Base-by-base conservation (phyloP, 2,888 invertebrate species). In the Arctia plantaginis region DNA sequence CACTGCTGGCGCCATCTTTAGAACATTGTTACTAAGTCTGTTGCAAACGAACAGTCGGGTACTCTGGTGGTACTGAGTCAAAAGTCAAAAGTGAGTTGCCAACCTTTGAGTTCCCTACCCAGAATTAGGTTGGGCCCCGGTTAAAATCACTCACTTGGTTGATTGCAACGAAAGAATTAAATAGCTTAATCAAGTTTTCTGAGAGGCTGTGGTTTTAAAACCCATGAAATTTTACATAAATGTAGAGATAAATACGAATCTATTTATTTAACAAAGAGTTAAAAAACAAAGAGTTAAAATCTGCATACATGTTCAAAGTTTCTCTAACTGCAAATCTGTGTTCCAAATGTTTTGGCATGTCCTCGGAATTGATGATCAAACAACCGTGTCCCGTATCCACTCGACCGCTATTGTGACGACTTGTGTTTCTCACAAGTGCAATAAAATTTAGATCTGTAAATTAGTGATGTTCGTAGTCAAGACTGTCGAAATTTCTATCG, bases 331-430 rank as follows among this genome's bases (percentile, higher is more conserved):
- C 27, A 18, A 62, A 47, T 65, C 27, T 65, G 41, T 71, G 75
- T 64, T 12, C 44, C 69, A 55, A 73, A 80, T 77, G 72, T 81
- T 81, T 78, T 77, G 76, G 77, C 74, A 78, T 73, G 72, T 64
- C 62, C 69, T 71, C 67, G 68, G 85, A 84, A 51, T 84, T 88
- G 77, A 84, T 80, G 69, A 82, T 80, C 81, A 86, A 86, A 87
- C 89, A 86, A 88, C 85, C 83, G 80, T 83, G 87, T 87, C 93
- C 93, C 93, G 92, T 93, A 93, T 92, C 90, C 92, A 91, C 91
- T 92, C 87, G 87, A 88, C 83, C 83, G 87, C 66, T 41, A 90
- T 91, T 92, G 88, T 85, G 85, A 86, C 85, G 90, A 91, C 88
- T 88, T 87, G 87, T 83, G 86, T 89, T 76, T 73, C 90, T 87